Evolutionary conservation across 2,113 vertebrate genomes (phyloP), one percentile per base, ranked within the genome.

Genomic region (Dinomys branickii): DNA sequence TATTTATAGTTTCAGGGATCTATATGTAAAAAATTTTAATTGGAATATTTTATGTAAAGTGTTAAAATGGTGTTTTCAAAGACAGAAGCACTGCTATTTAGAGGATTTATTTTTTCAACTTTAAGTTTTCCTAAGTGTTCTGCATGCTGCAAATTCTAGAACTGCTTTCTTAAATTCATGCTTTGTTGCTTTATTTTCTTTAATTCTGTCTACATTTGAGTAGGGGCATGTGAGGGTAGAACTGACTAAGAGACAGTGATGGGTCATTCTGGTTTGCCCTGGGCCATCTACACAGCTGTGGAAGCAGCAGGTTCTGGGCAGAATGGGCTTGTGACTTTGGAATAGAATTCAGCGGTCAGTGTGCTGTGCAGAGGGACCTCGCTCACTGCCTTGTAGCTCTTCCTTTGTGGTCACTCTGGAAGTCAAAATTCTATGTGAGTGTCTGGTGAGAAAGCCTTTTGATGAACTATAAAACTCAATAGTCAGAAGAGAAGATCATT

Each of bases 381-480:
- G 69, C 58, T 95, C 63, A 24, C 24, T 84, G 88, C 83, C 95
- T 71, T 71, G 77, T 73, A 95, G 82, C 88, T 71, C 54, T 93
- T 95, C 93, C 92, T 95, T 88, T 96, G 94, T 97, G 94, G 77
- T 95, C 93, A 92, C 95, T 96, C 81, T 90, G 94, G 89, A 94
- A 97, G 94, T 94, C 95, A 92, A 12, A 92, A 97, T 95, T 94
- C 95, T 91, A 28, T 95, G 77, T 85, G 96, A 95, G 80, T n/a
- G 75, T 63, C 96, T 63, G 95, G 61, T 54, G 92, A 95, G 95
- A 88, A 92, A 92, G 78, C 58, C 38, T 85, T 83, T 93, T 96
- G 95, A 95, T 95, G 90, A 96, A 73, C 59, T 65, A 24, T 92
- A 95, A 96, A 98, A 98, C 89, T 81, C 93, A 97, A 96, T 52